Evolutionary conservation across 2,797 vertebrate genomes (phyloP), one percentile per base, ranked within the genome.

Genomic region (Rhinogobio ventralis): DNA sequence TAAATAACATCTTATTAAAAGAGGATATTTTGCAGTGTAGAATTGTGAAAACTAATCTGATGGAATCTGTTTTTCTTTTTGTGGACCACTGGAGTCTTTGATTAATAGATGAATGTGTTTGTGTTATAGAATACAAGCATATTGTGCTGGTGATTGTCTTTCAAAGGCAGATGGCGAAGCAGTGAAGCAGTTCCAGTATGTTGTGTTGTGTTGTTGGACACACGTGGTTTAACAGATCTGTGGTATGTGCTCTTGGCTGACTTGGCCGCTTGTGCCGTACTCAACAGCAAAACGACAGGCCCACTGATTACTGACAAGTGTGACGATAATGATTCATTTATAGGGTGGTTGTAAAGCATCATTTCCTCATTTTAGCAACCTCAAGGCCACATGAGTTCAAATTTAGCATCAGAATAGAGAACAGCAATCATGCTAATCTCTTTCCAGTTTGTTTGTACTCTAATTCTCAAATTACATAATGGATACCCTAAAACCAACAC

Each of bases 121-220:
- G 46, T 84, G 51, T 77, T 42, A 36, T 68, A 28, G 45, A 2
- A 11, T 79, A 64, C 7, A 17, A 45, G 84, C 69, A 74, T 51
- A 74, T 55, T 80, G 64, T 69, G 42, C 23, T 57, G 7, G n/a
- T 82, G 67, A 79, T 20, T 9, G 19, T 57, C 5, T 84, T 83
- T 49, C 64, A 75, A 74, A 30, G 33, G 77, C 86, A 87, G 86
- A 87, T 87, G 81, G 81, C 67, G 68, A 60, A 57, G 39, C 66
- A 74, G 53, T 28, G 45, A 74, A 36, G 60, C 55, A 11, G 49
- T 64, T 72, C 82, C 82, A 77, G 72, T 66, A 23, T 36, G 25
- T 60, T 64, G 53, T 15, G 53, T 81, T 69, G 30, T 49, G 45
- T 55, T 82, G 49, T 67, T 28, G 25, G 82, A 55, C 62, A 66